A percentile compares a stretch with the other conserved stretches of the same genome.
Evolutionary conservation across 2,113 vertebrate species (phyloP).

Genomic region (Oreochromis niloticus): DNA sequence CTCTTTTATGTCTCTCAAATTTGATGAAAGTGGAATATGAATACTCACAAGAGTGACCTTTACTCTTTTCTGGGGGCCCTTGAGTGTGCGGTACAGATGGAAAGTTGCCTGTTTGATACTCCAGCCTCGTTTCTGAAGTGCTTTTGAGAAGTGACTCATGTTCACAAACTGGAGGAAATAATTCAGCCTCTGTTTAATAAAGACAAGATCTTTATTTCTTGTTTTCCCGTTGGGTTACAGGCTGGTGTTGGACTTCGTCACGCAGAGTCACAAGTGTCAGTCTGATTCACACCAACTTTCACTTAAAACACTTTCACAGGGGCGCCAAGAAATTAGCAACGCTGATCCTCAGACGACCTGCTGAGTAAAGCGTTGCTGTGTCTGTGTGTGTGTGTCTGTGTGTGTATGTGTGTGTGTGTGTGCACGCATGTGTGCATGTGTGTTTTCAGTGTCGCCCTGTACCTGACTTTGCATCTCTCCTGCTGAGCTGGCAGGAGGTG

Average conservation of each 20-base stretch:
- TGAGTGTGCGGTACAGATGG: not conserved
- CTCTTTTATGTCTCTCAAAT: not conserved
- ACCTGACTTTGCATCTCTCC: constrained; percentile 22
- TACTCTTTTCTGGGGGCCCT: not conserved
- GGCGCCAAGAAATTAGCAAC: not conserved
- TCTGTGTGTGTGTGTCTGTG: not conserved
- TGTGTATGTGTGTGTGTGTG: not conserved
- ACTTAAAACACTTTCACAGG: not conserved
- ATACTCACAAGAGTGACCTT: not conserved
- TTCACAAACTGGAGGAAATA: not conserved
- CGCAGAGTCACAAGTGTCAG: not conserved
- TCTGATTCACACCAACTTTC: constrained; percentile 14
- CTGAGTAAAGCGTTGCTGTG: not conserved
- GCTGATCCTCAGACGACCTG: not conserved
- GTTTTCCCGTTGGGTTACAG: not conserved
- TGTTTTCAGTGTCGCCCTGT: not conserved
- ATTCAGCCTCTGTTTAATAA: not conserved
- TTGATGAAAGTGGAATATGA: not conserved
- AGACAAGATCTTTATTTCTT: not conserved
- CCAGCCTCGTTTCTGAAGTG: not conserved
- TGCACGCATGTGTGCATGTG: not conserved
- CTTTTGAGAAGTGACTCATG: not conserved
- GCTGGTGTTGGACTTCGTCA: not conserved
- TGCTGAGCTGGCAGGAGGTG: constrained; percentile 6
- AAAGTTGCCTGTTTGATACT: not conserved